These are phyloP conservation scores for Hormaphis cornu DNA, from an alignment of 1,140 invertebrate species.

Conservation along the genomic window DNA sequence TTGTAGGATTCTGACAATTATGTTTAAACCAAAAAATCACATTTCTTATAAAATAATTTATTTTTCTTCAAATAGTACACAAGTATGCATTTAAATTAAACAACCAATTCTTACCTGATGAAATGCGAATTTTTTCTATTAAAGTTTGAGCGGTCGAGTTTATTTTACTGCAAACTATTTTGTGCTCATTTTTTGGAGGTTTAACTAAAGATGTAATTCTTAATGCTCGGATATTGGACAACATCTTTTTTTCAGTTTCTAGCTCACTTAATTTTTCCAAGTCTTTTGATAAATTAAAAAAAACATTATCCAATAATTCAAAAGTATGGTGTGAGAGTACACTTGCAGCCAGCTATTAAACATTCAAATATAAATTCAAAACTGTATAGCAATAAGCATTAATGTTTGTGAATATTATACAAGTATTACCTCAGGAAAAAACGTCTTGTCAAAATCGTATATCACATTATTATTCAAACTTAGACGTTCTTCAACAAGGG, in stretches of 20 bases:
- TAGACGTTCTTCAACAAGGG: slow-evolving; percentile 67
- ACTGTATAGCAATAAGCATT: neutral
- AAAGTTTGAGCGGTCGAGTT: slow-evolving; percentile 1
- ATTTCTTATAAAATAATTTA: too few species aligned
- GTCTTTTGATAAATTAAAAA: slow-evolving; percentile 19
- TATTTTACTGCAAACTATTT: slow-evolving; percentile 1
- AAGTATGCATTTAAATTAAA: too few species aligned
- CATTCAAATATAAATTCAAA: neutral
- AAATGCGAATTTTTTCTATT: neutral
- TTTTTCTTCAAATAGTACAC: too few species aligned
- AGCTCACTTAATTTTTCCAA: slow-evolving; percentile 17
- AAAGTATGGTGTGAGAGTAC: slow-evolving; percentile 22
- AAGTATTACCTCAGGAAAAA: slow-evolving; percentile 63
- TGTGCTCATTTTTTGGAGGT: slow-evolving; percentile 11
- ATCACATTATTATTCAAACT: slow-evolving; percentile 67
- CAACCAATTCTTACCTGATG: neutral
- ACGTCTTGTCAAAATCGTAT: slow-evolving; percentile 70
- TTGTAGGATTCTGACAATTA: too few species aligned
- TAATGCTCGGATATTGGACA: slow-evolving; percentile 10
- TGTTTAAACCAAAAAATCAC: too few species aligned
- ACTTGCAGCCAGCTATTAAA: slow-evolving; percentile 22
- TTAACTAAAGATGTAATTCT: slow-evolving; percentile 15
- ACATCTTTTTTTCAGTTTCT: slow-evolving; percentile 25
- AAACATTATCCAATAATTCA: slow-evolving; percentile 20
- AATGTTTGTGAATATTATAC: neutral